Conservation (phyloP, 2,797 vertebrate genomes). For the Pitangus sulphuratus region DNA sequence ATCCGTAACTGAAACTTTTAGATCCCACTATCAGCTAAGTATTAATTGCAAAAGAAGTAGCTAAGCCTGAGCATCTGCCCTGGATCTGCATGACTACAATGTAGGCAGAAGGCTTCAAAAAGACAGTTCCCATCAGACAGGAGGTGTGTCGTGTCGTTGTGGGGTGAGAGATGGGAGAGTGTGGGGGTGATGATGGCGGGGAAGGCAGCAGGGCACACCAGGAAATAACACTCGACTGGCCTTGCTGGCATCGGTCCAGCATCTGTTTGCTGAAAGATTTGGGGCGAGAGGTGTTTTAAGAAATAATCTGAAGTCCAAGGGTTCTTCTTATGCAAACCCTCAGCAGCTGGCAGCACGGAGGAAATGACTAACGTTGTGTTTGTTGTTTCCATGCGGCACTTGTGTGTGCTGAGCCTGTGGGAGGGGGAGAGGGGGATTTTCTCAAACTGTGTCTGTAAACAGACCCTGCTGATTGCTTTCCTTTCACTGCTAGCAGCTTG, state of each 20-base stretch:
- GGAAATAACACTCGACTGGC: background rate
- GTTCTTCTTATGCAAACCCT: conserved; percentile 62
- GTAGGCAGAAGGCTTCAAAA: background rate
- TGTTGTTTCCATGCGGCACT: background rate
- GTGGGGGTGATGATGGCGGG: background rate
- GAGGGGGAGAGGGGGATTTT: conserved; percentile 22
- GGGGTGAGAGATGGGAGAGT: background rate
- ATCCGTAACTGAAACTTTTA: background rate
- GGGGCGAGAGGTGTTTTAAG: conserved; percentile 29
- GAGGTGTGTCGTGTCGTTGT: fast-evolving
- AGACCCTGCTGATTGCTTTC: conserved; percentile 14
- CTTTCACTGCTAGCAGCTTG: background rate
- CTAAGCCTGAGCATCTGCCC: background rate
- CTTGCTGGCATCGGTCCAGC: fast-evolving
- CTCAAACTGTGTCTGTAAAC: background rate
- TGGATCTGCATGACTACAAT: background rate
- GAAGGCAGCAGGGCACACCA: background rate
- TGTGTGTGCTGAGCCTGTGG: background rate
- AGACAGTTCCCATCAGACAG: fast-evolving
- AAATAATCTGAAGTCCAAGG: conserved; percentile 67
- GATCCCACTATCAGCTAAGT: background rate
- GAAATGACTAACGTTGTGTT: conserved; percentile 55
- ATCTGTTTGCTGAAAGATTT: conserved; percentile 31
- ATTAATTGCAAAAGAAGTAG: background rate
- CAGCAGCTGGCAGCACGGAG: conserved; percentile 47